phyloP scores from a whole-genome alignment of 2,888 invertebrate species.

The Cosmopolites sordidus region DNA sequence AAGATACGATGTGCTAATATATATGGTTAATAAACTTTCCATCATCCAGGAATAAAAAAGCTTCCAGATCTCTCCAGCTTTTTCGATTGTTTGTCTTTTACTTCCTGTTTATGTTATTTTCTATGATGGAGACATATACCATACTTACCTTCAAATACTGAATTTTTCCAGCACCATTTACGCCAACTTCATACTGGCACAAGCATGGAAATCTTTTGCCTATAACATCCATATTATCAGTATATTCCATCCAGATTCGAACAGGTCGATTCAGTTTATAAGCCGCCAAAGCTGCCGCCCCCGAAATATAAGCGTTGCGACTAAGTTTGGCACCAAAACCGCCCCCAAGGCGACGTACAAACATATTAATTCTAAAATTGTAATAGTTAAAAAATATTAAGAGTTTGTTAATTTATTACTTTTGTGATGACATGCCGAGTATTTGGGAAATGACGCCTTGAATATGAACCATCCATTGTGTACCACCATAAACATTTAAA shows the following conservation, averaged over 20 bases:
- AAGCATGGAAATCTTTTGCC: constrained; percentile 64
- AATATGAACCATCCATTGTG: constrained; percentile 61
- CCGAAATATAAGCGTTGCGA: constrained; percentile 55
- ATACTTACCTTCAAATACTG: constrained; percentile 55
- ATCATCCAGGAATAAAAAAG: too few relatives aligned
- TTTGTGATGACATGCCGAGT: constrained; percentile 57
- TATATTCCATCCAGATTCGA: constrained; percentile 65
- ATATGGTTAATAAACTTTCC: too few relatives aligned
- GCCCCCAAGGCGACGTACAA: constrained; percentile 73
- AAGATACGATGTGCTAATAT: too few relatives aligned
- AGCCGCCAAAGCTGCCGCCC: constrained; percentile 68
- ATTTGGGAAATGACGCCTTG: constrained; percentile 55
- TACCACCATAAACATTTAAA: constrained; percentile 58
- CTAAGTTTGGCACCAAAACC: constrained; percentile 76
- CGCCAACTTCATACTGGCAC: constrained; percentile 64
- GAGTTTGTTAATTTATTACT: constrained; percentile 46
- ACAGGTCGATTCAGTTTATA: constrained; percentile 61
- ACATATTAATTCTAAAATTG: constrained; percentile 59
- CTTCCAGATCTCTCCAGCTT: too few relatives aligned
- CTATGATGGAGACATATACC: too few relatives aligned
- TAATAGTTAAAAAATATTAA: not conserved
- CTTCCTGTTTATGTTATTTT: too few relatives aligned
- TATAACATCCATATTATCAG: constrained; percentile 65
- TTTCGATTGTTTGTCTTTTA: too few relatives aligned
- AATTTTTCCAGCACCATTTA: constrained; percentile 61